These are phyloP conservation scores for Zosterops borbonicus DNA, from an alignment of 2,113 vertebrate genomes.

Conservation along the genomic window DNA sequence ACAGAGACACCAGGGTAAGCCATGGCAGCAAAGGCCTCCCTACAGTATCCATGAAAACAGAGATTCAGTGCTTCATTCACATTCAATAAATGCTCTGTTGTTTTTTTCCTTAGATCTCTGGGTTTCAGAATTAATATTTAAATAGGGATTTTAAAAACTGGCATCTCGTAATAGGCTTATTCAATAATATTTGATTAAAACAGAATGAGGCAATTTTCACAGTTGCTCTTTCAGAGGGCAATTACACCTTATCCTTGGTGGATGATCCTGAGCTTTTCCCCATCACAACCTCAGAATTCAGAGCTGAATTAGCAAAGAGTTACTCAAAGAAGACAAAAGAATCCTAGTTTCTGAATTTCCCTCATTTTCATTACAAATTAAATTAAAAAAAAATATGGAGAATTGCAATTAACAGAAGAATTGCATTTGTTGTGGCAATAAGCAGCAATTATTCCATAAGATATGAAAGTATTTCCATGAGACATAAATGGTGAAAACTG, in stretches of 20 bases:
- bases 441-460: background rate
- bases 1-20: background rate
- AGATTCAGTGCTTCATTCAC: background rate
- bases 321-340: background rate
- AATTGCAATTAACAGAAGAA: background rate
- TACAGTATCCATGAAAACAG: background rate
- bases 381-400: background rate
- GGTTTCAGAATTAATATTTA: background rate
- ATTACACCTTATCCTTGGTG: background rate
- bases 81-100: background rate
- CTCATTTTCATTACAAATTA: background rate
- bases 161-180: background rate
- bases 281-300: background rate
- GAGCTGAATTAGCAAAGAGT: background rate
- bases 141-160: background rate
- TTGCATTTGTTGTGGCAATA: background rate
- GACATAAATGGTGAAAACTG: background rate
- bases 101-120: background rate
- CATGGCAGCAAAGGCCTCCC: background rate
- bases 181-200: background rate
- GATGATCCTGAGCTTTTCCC: background rate
- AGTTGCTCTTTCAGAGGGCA: background rate
- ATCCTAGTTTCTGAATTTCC: background rate
- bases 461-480: background rate
- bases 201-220: background rate